Base-by-base conservation (phyloP, 2,888 invertebrate genomes). In the Caenorhabditis japonica region DNA sequence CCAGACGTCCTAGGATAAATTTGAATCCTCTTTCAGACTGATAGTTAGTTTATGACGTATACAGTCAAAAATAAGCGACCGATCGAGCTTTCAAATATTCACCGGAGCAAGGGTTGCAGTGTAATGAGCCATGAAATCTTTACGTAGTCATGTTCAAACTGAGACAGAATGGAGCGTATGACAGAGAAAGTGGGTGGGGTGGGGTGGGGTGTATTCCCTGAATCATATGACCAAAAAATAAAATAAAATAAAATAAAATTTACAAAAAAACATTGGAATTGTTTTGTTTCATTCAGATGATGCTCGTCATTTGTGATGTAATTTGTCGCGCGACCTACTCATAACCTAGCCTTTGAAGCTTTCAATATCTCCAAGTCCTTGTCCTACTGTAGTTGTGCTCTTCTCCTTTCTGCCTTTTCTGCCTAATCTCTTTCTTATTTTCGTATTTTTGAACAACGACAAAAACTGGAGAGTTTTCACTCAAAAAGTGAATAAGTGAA, bases 211-310 rank as follows among this genome's bases (percentile, higher is more conserved):
- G 23, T 46, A 27, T 36, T 36, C 46, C 25, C 38, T n/a, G 49
- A 64, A 56, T 64, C 56, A 56, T 15, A 64, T 53, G 64, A 49
- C 38, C 62, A 62, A n/a, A n/a, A n/a, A n/a, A n/a, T n/a, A n/a
- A n/a, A n/a, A n/a, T n/a, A n/a, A n/a, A n/a, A n/a, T n/a, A n/a
- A n/a, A n/a, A n/a, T n/a, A n/a, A n/a, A n/a, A n/a, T n/a, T n/a
- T n/a, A n/a, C n/a, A n/a, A n/a, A n/a, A n/a, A n/a, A n/a, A n/a
- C n/a, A n/a, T n/a, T n/a, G n/a, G n/a, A n/a, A n/a, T n/a, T n/a
- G n/a, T n/a, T n/a, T n/a, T n/a, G n/a, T n/a, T n/a, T 53, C 25
- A 2, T 62, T 19, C 17, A 8, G 44, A 36, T 41, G 13, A 30
- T 39, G 47, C 36, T 21, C n/a, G 8, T 15, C 33, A 15, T 47